Evolutionary conservation across 2,888 invertebrate genomes (phyloP).

Genomic region (Conops quadrifasciatus): DNA sequence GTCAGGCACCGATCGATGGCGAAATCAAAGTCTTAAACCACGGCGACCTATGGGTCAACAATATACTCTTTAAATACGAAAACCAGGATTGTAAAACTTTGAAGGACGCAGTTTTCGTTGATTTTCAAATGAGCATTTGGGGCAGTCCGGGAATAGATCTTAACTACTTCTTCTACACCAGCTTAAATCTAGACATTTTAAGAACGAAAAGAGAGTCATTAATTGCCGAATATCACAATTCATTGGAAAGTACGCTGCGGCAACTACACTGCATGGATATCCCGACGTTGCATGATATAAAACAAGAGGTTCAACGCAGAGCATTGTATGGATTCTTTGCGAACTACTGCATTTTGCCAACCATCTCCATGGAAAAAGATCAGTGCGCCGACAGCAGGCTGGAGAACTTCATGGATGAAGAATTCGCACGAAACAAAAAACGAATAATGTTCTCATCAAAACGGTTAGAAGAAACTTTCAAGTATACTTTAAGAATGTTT

Average conservation of each 20-base stretch:
- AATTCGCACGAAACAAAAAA: slow-evolving; percentile 50
- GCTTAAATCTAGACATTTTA: slow-evolving; percentile 53
- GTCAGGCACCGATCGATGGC: slow-evolving; percentile 49
- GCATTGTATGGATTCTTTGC: slow-evolving; percentile 58
- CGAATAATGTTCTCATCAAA: slow-evolving; percentile 52
- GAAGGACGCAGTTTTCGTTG: slow-evolving; percentile 54
- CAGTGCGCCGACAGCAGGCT: slow-evolving; percentile 52
- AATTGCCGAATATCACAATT: slow-evolving; percentile 52
- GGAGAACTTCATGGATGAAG: slow-evolving; percentile 52
- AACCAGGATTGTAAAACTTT: slow-evolving; percentile 11
- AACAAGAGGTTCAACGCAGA: slow-evolving; percentile 50
- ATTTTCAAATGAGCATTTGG: slow-evolving; percentile 59
- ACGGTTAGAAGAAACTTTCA: slow-evolving; percentile 52
- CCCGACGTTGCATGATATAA: slow-evolving; percentile 53
- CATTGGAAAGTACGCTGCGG: slow-evolving; percentile 49
- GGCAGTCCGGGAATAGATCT: slow-evolving; percentile 62
- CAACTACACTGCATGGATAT: slow-evolving; percentile 44
- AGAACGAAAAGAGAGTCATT: slow-evolving; percentile 53
- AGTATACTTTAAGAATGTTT: slow-evolving; percentile 54
- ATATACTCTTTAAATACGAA: slow-evolving; percentile 66
- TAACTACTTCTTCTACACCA: slow-evolving; percentile 63
- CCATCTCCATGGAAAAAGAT: slow-evolving; percentile 54
- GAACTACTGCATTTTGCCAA: slow-evolving; percentile 53
- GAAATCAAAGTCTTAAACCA: slow-evolving; percentile 66
- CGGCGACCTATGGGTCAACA: slow-evolving; percentile 68